Conservation (phyloP, 1,140 invertebrate genomes). For the Heliconius eleuchia region DNA sequence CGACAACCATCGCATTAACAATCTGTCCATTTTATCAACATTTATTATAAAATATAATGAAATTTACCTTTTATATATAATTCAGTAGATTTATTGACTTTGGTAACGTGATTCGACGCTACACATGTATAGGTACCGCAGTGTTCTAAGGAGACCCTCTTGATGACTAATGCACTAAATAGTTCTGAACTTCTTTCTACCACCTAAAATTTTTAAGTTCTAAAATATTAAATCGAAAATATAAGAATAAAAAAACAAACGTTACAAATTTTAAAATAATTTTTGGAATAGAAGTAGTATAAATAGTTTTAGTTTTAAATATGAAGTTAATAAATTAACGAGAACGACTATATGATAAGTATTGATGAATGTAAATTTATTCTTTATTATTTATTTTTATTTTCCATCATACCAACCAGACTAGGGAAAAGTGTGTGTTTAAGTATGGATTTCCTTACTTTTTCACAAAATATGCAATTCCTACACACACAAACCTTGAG, state of each 20-base stretch:
- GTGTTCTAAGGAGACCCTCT: slow-evolving; percentile 88
- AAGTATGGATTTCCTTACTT: too few species aligned
- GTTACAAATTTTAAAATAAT: not conserved
- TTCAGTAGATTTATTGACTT: slow-evolving; percentile 90
- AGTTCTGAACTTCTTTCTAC: slow-evolving; percentile 85
- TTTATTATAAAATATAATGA: too few species aligned
- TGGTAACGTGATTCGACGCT: slow-evolving; percentile 91
- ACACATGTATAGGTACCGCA: slow-evolving; percentile 94
- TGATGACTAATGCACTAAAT: slow-evolving; percentile 88
- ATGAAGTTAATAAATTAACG: too few species aligned
- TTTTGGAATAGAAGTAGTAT: not conserved
- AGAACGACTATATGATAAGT: too few species aligned
- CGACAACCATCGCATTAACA: too few species aligned
- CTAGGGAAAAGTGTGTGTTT: too few species aligned
- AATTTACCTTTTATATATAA: slow-evolving; percentile 90
- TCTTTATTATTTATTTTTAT: too few species aligned
- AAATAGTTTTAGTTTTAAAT: too few species aligned
- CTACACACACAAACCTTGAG: slow-evolving; percentile 80
- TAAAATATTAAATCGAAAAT: not conserved
- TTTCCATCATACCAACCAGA: too few species aligned
- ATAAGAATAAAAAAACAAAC: not conserved
- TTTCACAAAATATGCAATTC: too few species aligned
- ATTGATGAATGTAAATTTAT: too few species aligned
- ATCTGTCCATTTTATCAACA: too few species aligned
- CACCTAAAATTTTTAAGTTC: slow-evolving; percentile 50